phyloP scores from a whole-genome alignment of 2,888 invertebrate species.

The Drosophila kuntzei region DNA sequence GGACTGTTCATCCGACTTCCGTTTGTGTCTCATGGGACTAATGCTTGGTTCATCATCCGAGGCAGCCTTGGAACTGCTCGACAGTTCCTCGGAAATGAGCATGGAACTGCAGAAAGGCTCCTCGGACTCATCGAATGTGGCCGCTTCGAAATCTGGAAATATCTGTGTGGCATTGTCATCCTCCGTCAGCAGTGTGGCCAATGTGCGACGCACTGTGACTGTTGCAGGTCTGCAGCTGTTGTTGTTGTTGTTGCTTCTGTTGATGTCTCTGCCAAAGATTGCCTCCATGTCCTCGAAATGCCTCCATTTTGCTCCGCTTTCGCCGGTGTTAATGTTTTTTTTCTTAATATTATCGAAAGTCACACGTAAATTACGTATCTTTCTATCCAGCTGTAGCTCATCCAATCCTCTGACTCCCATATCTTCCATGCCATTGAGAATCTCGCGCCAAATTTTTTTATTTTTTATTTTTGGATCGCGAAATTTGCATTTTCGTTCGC shows the following conservation, averaged over 20 bases:
- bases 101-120: not conserved
- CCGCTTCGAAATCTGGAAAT: not conserved
- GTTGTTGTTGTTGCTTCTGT: not conserved
- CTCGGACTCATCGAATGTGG: not conserved
- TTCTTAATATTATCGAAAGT: not conserved
- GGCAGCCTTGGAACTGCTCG: not conserved
- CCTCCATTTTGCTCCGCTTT: not conserved
- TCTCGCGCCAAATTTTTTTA: constrained; percentile 2
- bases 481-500: not conserved
- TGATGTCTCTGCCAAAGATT: not conserved
- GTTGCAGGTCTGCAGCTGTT: not conserved
- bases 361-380: not conserved
- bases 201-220: not conserved
- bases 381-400: not conserved
- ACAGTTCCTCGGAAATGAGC: not conserved
- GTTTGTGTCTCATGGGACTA: not conserved
- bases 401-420: not conserved
- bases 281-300: not conserved
- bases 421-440: not conserved
- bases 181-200: not conserved
- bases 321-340: not conserved
- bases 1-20: not conserved
- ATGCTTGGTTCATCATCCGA: not conserved
- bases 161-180: not conserved
- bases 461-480: constrained; percentile 3